phyloP scores from a whole-genome alignment of 2,113 vertebrate genomes.

The Loxodonta africana region DNA sequence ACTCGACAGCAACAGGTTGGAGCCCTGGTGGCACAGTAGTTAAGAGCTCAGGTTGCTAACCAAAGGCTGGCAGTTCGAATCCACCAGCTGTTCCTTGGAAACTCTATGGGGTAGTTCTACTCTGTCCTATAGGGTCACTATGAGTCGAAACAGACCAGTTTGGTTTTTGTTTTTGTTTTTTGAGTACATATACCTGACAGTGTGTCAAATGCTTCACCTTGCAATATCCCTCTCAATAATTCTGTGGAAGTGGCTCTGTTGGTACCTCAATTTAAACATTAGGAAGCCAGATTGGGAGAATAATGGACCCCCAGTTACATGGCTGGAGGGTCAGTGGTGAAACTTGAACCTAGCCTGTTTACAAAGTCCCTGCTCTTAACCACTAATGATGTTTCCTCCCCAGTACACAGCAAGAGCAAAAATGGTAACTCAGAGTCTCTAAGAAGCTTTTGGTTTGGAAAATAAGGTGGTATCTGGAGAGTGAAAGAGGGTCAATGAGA shows the following conservation, averaged over 20 bases:
- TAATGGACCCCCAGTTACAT: not conserved
- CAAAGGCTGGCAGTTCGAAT: no score
- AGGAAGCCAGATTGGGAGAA: not conserved
- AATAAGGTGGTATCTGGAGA: not conserved
- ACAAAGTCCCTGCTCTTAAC: not conserved
- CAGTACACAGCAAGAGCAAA: not conserved
- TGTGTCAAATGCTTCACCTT: constrained; percentile 22
- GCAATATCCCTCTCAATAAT: not conserved
- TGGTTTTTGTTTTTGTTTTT: no score
- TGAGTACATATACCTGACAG: not conserved
- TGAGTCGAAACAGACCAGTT: no score
- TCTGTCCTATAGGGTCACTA: no score
- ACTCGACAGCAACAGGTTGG: no score
- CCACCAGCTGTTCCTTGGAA: no score
- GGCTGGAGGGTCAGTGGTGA: not conserved
- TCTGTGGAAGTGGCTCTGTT: not conserved
- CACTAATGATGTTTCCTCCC: not conserved
- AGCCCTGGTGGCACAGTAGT: no score
- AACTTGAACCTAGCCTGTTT: not conserved
- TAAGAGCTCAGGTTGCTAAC: no score
- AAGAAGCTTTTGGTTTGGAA: constrained; percentile 2
- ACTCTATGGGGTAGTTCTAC: no score
- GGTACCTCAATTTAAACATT: not conserved
- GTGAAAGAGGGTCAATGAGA: not conserved
- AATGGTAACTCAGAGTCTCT: not conserved